These are phyloP conservation scores for Poeciliopsis presidionis DNA, from an alignment of 2,797 vertebrate genomes.

Conservation along the genomic window DNA sequence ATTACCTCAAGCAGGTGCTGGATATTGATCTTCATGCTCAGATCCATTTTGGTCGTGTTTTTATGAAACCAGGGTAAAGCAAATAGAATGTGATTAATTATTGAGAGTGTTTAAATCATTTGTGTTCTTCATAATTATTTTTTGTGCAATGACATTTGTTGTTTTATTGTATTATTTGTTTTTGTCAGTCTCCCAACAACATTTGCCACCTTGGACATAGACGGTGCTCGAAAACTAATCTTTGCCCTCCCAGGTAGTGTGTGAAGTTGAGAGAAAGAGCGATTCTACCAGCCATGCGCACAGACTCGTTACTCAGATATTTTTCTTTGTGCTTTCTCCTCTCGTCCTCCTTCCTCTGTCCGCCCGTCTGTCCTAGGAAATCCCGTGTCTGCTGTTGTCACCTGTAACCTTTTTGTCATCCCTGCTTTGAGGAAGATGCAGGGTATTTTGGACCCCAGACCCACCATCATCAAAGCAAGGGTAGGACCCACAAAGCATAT, in stretches of 20 bases:
- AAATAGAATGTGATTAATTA: not conserved
- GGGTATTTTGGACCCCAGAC: constrained; percentile 98
- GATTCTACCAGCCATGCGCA: constrained; percentile 53
- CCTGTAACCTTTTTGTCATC: constrained; percentile 99
- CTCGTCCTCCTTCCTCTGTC: constrained; percentile 26
- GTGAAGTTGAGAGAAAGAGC: constrained; percentile 84
- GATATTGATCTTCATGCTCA: constrained; percentile 99
- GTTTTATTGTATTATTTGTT: constrained; percentile 49
- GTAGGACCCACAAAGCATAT: constrained; percentile 74
- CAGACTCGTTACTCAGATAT: constrained; percentile 73
- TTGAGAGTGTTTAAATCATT: not conserved
- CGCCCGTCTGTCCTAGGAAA: constrained; percentile 86
- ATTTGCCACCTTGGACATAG: constrained; percentile 97
- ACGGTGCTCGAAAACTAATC: constrained; percentile 97
- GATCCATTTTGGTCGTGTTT: constrained; percentile 99
- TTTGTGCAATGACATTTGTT: not conserved
- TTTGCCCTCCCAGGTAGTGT: constrained; percentile 98
- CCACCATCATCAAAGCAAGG: constrained; percentile 99
- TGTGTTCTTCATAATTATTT: not conserved
- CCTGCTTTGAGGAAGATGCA: constrained; percentile 99
- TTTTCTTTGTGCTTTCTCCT: constrained; percentile 38
- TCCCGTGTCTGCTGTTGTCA: constrained; percentile 98
- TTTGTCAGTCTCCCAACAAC: constrained; percentile 93
- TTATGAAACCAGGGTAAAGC: constrained; percentile 94
- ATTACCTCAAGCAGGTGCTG: constrained; percentile 99